Conservation (phyloP, 1,140 invertebrate species). For the Penaeus vannamei region DNA sequence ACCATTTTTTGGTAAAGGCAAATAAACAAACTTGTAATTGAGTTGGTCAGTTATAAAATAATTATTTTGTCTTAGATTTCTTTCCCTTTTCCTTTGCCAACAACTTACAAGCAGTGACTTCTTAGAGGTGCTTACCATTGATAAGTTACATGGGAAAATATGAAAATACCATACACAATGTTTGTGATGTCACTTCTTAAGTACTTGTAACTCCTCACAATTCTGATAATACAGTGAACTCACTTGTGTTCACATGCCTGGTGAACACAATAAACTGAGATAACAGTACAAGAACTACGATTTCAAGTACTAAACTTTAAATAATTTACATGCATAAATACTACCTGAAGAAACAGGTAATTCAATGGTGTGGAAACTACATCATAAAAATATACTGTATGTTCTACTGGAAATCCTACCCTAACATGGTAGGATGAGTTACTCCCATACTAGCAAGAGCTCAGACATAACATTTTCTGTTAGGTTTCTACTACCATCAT, state of each 20-base stretch:
- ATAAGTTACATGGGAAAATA: no score
- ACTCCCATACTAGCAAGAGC: no score
- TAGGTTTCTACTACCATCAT: no score
- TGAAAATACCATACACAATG: no score
- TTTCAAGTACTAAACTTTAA: neutral
- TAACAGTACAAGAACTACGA: conserved; percentile 3
- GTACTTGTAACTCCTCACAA: no score
- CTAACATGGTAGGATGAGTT: no score
- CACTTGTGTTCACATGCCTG: neutral
- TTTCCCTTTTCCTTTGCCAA: neutral
- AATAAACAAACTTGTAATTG: conserved; percentile 5
- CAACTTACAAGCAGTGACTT: neutral
- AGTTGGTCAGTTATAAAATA: neutral
- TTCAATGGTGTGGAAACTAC: conserved; percentile 17
- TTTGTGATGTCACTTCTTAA: no score
- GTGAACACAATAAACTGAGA: conserved; percentile 23
- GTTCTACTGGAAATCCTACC: conserved; percentile 1
- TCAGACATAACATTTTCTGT: no score
- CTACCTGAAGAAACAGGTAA: conserved; percentile 21
- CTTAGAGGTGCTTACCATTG: neutral
- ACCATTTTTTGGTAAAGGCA: neutral
- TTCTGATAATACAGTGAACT: no score
- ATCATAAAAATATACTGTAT: conserved; percentile 36
- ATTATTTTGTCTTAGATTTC: no score
- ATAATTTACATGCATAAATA: conserved; percentile 36